Evolutionary conservation across 1,140 invertebrate genomes (phyloP), one percentile per base, ranked within the genome.

Genomic region (Aricia agestis): DNA sequence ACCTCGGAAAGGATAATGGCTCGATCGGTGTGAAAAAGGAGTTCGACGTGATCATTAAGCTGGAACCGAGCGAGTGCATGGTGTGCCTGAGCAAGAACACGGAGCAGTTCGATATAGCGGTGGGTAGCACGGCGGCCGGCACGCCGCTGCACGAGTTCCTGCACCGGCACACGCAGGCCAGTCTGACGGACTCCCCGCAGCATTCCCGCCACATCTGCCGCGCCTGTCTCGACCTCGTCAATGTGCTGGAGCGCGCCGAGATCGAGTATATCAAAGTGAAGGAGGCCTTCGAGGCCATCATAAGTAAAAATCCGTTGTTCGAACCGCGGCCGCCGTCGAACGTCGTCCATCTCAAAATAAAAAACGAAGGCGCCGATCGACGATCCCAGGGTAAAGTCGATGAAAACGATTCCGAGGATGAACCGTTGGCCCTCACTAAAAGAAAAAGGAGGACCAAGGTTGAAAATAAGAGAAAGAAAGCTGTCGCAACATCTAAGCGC

Each of bases 391-490:
- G 76, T 18, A 78, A 78, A 68, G 45, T 66, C 72, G 69, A 69
- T 65, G 69, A 82, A 11, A 76, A 79, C 70, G 90, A 92, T 68
- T 92, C 91, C 5, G 91, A 92, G 67, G 87, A 92, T 75, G 90
- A 92, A 72, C 91, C 91, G 10, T 75, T 92, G 10, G 82, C 82
- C 6, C 68, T 85, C 15, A 87, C 79, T 25, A 91, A 91, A 68
- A 85, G 81, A 67, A 89, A 88, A 68, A 77, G 82, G 36, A 77
- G 74, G 15, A 72, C 75, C 6, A 90, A 84, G 76, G 68, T 78
- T 63, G 80, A 82, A 17, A 86, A 85, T 70, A 80, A 78, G 63
- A 89, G 84, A 79, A 90, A 82, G 69, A 87, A 83, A 72, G 25
- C 75, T 2, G 67, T 74, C 32, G 69, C 71, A 61, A 72, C 65